Percentiles rank a stretch among this genome's conserved stretches.
Evolutionary conservation across 2,888 invertebrate species (phyloP).

Genomic region (Chorisops tibialis): DNA sequence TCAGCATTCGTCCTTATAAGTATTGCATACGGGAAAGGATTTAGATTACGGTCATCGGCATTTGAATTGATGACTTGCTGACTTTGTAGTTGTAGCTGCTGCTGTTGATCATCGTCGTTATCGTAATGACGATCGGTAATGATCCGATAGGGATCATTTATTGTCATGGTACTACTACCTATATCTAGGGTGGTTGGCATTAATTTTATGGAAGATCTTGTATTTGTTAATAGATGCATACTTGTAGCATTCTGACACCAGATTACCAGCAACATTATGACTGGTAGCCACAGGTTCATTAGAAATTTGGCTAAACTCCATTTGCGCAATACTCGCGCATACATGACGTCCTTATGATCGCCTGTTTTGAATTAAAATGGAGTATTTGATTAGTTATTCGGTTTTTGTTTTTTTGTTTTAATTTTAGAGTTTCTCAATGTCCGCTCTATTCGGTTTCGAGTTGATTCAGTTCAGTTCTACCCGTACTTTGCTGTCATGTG

Average conservation of each 20-base stretch:
- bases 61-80: background rate
- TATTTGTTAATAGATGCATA: conserved; percentile 40
- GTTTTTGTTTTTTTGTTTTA: background rate
- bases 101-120: conserved; percentile 30
- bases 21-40: conserved; percentile 25
- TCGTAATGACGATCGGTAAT: background rate
- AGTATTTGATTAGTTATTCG: background rate
- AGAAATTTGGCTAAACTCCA: conserved; percentile 54
- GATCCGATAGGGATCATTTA: conserved; percentile 1
- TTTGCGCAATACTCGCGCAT: conserved; percentile 55
- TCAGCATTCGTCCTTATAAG: conserved; percentile 25
- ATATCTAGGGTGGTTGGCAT: conserved; percentile 3
- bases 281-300: conserved; percentile 51
- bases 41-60: background rate
- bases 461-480: too few species aligned
- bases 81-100: conserved; percentile 26
- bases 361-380: conserved; percentile 18
- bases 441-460: too few species aligned
- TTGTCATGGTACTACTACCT: conserved; percentile 22
- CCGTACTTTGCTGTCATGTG: too few species aligned
- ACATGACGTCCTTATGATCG: conserved; percentile 50
- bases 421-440: too few species aligned
- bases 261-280: conserved; percentile 49
- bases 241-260: conserved; percentile 44
- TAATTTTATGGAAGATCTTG: conserved; percentile 29